Evolutionary conservation across 2,113 vertebrate genomes (phyloP).

Genomic region (Ailurus styani): DNA sequence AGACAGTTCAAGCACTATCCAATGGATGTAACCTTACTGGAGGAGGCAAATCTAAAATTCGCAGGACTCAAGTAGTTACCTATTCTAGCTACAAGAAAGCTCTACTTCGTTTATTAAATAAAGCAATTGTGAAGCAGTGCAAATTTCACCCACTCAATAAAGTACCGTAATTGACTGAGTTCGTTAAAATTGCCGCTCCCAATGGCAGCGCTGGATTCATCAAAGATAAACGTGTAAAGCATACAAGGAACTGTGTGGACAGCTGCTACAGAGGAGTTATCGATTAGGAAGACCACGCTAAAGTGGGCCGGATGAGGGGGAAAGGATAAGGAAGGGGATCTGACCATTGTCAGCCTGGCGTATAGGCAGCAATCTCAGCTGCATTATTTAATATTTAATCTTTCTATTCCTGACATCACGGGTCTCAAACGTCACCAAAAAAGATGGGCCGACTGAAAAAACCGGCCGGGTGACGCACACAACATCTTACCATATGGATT

Average conservation of each 20-base stretch:
- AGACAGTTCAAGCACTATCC: neutral
- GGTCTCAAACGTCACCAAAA: slow-evolving; percentile 17
- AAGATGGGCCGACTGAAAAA: neutral
- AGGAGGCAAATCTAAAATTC: neutral
- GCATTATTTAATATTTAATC: neutral
- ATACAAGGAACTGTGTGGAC: neutral
- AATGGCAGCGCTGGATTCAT: neutral
- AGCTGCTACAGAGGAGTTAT: neutral
- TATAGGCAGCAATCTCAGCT: neutral
- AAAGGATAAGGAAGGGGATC: too few relatives aligned
- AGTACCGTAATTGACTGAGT: neutral
- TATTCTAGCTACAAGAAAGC: neutral
- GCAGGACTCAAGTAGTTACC: neutral
- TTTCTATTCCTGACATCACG: neutral
- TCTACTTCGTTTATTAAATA: neutral
- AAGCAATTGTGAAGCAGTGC: neutral
- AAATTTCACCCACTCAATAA: neutral
- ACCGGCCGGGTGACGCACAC: neutral
- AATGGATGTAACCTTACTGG: neutral
- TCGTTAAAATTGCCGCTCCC: neutral
- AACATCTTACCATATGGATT: slow-evolving; percentile 49
- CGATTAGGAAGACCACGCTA: neutral
- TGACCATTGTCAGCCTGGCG: neutral
- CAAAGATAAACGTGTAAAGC: neutral
- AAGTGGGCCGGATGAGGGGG: rapidly evolving